Percentiles rank a stretch among this genome's conserved stretches.
Conservation (phyloP, 2,797 vertebrate genomes). For the Silurus aristotelis region DNA sequence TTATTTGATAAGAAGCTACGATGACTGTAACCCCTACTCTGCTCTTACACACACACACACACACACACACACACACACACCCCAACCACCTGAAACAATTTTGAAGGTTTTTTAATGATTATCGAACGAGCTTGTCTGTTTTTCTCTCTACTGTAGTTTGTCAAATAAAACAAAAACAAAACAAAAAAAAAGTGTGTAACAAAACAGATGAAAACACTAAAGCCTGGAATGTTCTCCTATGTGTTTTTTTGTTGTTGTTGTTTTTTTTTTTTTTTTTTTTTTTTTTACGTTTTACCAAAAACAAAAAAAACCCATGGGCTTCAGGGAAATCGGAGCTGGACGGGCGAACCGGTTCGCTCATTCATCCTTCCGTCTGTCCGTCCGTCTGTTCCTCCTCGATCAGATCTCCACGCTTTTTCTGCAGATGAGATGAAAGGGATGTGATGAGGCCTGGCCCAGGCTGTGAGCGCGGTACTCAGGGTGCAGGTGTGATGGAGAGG, state of each 20-base stretch:
- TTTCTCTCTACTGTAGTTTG: not conserved
- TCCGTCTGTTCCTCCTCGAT: slow-evolving; percentile 27
- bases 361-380: slow-evolving; percentile 35
- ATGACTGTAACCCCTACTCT: slow-evolving; percentile 30
- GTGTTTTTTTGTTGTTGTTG: not conserved
- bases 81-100: slow-evolving; percentile 24
- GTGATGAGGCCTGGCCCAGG: not conserved
- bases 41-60: not conserved
- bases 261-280: not conserved
- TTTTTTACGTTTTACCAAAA: not conserved
- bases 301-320: slow-evolving; percentile 10
- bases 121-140: not conserved
- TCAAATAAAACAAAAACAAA: slow-evolving; percentile 10
- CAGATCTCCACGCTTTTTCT: slow-evolving; percentile 42
- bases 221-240: slow-evolving; percentile 43
- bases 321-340: slow-evolving; percentile 13
- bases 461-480: not conserved
- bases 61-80: not conserved
- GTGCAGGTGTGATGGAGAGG: not conserved
- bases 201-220: slow-evolving; percentile 39
- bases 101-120: not conserved
- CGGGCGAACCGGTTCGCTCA: no score
- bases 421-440: slow-evolving; percentile 14
- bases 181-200: slow-evolving; percentile 29
- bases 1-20: slow-evolving; percentile 43